Base-by-base conservation (phyloP, 2,888 invertebrate genomes). In the Arenicola marina region DNA sequence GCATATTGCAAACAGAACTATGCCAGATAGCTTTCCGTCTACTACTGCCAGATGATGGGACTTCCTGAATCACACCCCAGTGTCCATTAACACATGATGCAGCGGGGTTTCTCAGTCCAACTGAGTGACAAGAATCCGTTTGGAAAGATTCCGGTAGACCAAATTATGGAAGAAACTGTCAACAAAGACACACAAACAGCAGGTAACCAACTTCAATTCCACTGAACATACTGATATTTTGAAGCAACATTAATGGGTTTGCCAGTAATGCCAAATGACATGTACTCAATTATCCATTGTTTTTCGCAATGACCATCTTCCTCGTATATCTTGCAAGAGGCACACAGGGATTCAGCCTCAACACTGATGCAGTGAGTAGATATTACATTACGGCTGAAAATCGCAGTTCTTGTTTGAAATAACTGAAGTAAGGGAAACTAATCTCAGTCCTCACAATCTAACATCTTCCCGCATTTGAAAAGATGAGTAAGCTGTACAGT, bases 1-100 rank as follows among this genome's bases (percentile, higher is more conserved):
- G 72, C 71, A 3, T 70, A 70, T 54, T 68, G 73, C 48, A 61
- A 48, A 4, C 31, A 62, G 11, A 73, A 73, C 51, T 71, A 73
- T 53, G 67, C 72, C 21, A 32, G 48, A 21, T 72, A 70, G 33
- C 51, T 72, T 4, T 32, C 66, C 31, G 43, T 45, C 24, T 68
- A 68, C 55, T 68, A 33, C 56, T 29, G 46, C 15, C 54, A 69
- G 48, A 68, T 69, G 69, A 56, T 34, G 18, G 56, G 43, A 15
- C 63, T 69, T 11, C 61, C 57, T n/a, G 44, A 55, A 28, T n/a
- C 24, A 29, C 61, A 67, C 55, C 59, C 65, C 11, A 24, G 24
- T 32, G 58, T 56, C 18, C 32, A 56, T 44, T 26, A 31, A 28
- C 24, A 18, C 34, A 29, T 62, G 33, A 56, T 31, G 28, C 24